Evolutionary conservation across 2,888 invertebrate species (phyloP).

Genomic region (Allolobophora icterica): DNA sequence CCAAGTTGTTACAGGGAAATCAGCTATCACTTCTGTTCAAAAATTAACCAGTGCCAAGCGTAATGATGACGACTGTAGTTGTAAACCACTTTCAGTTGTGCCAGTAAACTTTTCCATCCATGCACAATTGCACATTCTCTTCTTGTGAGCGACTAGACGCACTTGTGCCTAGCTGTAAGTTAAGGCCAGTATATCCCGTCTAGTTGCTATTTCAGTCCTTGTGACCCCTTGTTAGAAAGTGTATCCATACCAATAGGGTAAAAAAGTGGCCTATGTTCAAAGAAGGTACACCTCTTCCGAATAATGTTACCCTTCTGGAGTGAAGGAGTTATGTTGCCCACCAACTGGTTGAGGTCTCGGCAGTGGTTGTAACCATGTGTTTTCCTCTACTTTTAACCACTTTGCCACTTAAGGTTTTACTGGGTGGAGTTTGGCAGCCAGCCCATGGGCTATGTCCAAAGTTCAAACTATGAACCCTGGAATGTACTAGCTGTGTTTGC

Average conservation of each 20-base stretch:
- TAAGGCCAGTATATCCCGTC: too few species aligned
- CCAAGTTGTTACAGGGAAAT: neutral
- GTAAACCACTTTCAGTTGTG: neutral
- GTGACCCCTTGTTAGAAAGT: neutral
- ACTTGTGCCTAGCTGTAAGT: too few species aligned
- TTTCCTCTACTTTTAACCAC: neutral
- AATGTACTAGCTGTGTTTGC: neutral
- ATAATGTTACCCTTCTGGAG: neutral
- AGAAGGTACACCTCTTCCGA: neutral
- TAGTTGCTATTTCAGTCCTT: neutral
- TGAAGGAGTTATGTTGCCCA: neutral
- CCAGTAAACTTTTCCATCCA: too few species aligned
- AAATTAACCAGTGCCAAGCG: neutral
- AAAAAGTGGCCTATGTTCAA: neutral
- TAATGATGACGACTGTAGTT: neutral
- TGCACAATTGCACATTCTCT: too few species aligned
- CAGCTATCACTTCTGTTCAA: too few species aligned
- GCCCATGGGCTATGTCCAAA: neutral
- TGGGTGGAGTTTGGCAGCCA: neutral
- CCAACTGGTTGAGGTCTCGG: neutral
- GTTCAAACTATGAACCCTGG: slow-evolving; percentile 7
- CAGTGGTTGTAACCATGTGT: slow-evolving; percentile 14
- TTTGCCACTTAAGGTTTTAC: neutral
- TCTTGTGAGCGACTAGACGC: too few species aligned
- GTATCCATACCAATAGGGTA: too few species aligned